Conservation (phyloP, 37 sponge, comb jelly and placozoan species). For the Diacarnus erythraeanus region DNA sequence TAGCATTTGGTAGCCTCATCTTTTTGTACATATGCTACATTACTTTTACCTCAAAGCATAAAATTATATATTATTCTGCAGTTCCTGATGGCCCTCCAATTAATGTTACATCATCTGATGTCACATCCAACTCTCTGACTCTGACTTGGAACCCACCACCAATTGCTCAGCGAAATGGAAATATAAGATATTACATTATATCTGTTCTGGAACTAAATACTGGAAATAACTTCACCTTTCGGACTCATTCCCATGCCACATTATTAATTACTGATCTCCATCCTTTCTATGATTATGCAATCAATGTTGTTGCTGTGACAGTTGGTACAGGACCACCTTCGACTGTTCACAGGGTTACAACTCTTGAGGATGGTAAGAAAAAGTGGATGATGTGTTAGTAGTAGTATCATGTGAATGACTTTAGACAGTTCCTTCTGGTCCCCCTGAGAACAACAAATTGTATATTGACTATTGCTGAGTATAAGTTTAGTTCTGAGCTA, state of each 20-base stretch:
- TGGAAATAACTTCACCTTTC: not conserved
- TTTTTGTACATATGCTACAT: too few species aligned
- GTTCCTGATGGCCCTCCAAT: not conserved
- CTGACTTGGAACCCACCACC: constrained; percentile 32
- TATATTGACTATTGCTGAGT: too few species aligned
- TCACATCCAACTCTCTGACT: not conserved
- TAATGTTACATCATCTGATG: not conserved
- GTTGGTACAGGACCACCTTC: not conserved
- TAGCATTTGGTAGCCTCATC: too few species aligned
- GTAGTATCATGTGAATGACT: too few species aligned
- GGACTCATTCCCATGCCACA: not conserved
- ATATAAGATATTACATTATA: constrained; percentile 17
- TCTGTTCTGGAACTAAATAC: not conserved
- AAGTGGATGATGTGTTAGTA: too few species aligned
- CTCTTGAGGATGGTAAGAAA: too few species aligned
- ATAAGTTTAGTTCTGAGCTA: too few species aligned
- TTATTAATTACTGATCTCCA: not conserved
- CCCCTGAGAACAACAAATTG: too few species aligned
- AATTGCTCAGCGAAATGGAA: constrained; percentile 21
- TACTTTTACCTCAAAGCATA: too few species aligned
- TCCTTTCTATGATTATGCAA: constrained; percentile 2
- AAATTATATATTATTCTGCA: too few species aligned
- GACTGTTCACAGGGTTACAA: too few species aligned
- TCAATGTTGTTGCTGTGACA: constrained; percentile 16
- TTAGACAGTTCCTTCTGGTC: too few species aligned